Conservation (phyloP, 2,113 vertebrate genomes). For the Glaucidium brasilianum region DNA sequence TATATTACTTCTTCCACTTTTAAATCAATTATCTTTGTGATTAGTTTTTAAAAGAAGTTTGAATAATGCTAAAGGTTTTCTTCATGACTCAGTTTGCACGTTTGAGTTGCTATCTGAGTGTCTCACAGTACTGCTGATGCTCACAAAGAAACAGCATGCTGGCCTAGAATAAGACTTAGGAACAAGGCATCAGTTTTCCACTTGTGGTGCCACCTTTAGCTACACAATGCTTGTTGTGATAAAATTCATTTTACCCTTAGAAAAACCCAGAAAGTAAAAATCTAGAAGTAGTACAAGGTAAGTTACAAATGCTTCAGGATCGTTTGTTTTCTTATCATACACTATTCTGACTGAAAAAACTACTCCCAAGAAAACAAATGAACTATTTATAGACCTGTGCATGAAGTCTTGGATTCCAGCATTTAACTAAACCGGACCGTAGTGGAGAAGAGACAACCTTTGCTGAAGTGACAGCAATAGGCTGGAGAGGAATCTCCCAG, state of each 20-base stretch:
- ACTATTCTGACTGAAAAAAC: neutral
- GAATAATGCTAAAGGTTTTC: neutral
- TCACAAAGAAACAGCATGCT: neutral
- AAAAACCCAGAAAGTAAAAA: neutral
- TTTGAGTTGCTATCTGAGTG: neutral
- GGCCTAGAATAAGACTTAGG: neutral
- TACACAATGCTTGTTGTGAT: neutral
- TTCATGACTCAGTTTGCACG: neutral
- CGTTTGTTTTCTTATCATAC: neutral
- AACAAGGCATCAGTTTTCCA: neutral
- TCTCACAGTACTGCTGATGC: neutral
- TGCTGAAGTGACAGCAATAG: neutral
- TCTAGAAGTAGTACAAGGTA: neutral
- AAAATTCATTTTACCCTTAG: neutral
- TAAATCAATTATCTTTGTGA: neutral
- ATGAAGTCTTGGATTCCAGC: neutral
- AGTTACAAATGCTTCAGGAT: neutral
- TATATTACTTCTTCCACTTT: neutral
- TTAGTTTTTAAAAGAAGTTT: neutral
- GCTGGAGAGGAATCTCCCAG: neutral
- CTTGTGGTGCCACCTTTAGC: neutral
- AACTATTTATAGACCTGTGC: neutral
- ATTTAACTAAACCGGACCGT: neutral
- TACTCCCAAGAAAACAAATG: neutral
- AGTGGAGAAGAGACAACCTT: neutral